Conservation (phyloP, 2,797 vertebrate genomes). For the Gallinago solitaria region DNA sequence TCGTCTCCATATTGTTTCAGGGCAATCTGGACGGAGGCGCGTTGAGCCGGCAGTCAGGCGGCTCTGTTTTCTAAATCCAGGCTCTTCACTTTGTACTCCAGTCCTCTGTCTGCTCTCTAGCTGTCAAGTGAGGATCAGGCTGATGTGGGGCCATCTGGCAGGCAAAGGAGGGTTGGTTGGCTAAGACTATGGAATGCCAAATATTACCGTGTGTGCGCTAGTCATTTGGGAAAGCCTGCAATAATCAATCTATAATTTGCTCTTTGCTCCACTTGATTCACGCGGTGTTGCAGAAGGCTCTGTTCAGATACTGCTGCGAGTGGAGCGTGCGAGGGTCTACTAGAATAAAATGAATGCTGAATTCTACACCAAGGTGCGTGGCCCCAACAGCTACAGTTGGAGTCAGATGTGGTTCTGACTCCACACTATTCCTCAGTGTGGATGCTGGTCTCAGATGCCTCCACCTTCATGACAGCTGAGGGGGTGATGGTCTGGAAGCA, state of each 20-base stretch:
- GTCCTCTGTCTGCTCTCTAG: background rate
- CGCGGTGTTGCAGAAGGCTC: background rate
- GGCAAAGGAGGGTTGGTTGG: background rate
- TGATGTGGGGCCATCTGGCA: background rate
- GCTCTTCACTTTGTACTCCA: background rate
- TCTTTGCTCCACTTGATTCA: background rate
- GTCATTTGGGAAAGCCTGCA: background rate
- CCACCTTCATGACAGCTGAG: background rate
- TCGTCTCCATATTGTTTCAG: background rate
- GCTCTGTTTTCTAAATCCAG: background rate
- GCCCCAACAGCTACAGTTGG: fast-evolving
- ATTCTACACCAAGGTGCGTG: background rate
- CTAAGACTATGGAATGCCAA: background rate
- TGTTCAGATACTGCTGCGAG: background rate
- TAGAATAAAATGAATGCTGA: background rate
- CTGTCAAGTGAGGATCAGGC: background rate
- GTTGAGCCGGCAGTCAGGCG: background rate
- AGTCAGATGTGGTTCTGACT: background rate
- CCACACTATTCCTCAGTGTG: background rate
- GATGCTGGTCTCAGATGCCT: background rate
- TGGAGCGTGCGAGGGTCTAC: background rate
- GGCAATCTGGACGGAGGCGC: background rate
- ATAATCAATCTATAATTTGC: background rate
- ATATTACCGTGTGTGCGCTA: background rate
- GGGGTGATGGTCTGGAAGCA: background rate